Evolutionary conservation across 2,888 invertebrate genomes (phyloP), one percentile per base, ranked within the genome.

Genomic region (Catocala fraxini): DNA sequence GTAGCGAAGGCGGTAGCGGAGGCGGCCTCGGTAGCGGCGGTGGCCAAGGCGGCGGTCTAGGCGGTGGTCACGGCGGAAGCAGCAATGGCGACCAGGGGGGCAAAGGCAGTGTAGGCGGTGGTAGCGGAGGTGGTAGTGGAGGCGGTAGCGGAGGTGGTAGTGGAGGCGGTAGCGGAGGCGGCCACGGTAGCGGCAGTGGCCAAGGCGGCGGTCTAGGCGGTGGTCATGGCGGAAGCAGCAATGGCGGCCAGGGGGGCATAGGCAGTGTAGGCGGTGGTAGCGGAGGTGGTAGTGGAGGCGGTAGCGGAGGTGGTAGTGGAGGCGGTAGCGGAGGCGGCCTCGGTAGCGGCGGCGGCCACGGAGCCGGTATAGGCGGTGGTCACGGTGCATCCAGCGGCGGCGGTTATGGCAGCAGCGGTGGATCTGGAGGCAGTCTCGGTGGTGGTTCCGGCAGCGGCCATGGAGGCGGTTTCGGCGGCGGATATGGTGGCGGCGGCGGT

Each of bases 331-430:
- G 65, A 0, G 67, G 73, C 7, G 55, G 65, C 4, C 63, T 71
- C 0, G 46, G 65, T 7, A 75, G 81, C 11, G 79, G 82, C 1
- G 71, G 81, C 39, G 82, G 78, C 41, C 66, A 79, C 0, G 80
- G 81, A n/a, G 69, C 81, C 35, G 64, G 76, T 46, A 66, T 68
- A 4, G 63, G 66, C 42, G 69, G 75, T 4, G 70, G 76, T 25
- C 25, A 25, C 42, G 3, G 76, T 15, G 79, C 82, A 48, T 53
- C 73, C 51, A 34, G 41, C 5, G 56, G 66, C 4, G 48, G 56
- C 6, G n/a, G n/a, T n/a, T n/a, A n/a, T n/a, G n/a, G n/a, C n/a
- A n/a, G n/a, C n/a, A n/a, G n/a, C n/a, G n/a, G 35, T 35, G 35
- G 58, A 66, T 11, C 54, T 59, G 70, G 56, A 9, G 12, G 87